These are phyloP conservation scores for Anastatus disparis DNA, from an alignment of 1,140 invertebrate species.

Conservation along the genomic window DNA sequence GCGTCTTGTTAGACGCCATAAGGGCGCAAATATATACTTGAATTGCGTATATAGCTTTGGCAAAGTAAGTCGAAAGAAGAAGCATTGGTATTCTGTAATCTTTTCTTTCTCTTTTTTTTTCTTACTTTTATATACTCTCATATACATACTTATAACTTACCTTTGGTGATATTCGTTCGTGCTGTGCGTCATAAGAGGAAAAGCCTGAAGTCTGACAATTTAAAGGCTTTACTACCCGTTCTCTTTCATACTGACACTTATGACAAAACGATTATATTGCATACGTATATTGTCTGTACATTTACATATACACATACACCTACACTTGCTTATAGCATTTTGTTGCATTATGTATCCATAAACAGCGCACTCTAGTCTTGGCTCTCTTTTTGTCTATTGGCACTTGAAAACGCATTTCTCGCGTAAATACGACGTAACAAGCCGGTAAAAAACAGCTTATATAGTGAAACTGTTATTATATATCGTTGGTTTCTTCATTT, in stretches of 20 bases:
- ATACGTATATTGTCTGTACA: no score
- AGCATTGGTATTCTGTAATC: not conserved
- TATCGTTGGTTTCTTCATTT: no score
- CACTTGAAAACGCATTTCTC: constrained; percentile 11
- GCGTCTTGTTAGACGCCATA: constrained; percentile 44
- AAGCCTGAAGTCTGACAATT: constrained; percentile 36
- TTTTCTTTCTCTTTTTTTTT: constrained; percentile 19
- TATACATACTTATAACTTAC: no score
- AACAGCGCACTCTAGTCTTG: no score
- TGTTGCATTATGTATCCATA: not conserved
- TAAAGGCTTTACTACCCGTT: constrained; percentile 29
- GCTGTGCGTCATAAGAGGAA: constrained; percentile 30
- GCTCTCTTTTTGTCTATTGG: not conserved
- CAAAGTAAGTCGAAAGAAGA: not conserved
- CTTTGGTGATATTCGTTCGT: constrained; percentile 32
- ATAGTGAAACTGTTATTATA: no score
- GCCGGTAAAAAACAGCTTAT: not conserved
- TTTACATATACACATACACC: not conserved
- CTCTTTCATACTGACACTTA: not conserved
- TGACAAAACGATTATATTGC: not conserved
- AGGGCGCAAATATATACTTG: constrained; percentile 16
- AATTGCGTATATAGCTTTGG: no score
- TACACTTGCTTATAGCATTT: not conserved
- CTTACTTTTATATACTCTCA: constrained; percentile 12
- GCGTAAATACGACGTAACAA: not conserved